phyloP scores from a whole-genome alignment of 2,113 vertebrate genomes.

The Aleadryas rufinucha region DNA sequence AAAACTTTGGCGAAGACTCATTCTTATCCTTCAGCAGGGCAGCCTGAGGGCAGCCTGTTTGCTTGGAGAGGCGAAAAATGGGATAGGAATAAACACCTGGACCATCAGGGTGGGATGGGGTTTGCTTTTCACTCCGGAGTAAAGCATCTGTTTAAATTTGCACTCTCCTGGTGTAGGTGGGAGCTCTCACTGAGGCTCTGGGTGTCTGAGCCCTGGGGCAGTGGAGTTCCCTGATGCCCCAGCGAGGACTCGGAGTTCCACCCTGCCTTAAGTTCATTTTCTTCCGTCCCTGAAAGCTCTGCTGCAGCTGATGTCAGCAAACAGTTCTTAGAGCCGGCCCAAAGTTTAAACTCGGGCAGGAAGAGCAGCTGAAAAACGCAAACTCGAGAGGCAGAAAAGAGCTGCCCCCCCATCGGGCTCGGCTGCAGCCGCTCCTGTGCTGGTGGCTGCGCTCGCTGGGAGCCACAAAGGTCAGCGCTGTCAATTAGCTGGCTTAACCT shows the following conservation, averaged over 20 bases:
- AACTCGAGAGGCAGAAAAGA: neutral
- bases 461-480: slow-evolving; percentile 49
- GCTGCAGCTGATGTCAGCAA: neutral
- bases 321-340: neutral
- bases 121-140: neutral
- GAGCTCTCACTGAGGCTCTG: neutral
- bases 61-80: neutral
- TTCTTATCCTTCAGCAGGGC: neutral
- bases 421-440: slow-evolving; percentile 41
- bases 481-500: slow-evolving; percentile 59
- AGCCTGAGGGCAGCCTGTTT: neutral
- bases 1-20: neutral
- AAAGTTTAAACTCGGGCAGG: neutral
- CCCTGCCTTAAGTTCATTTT: neutral
- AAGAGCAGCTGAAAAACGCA: neutral
- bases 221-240: neutral
- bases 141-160: neutral
- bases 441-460: neutral
- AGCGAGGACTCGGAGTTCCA: neutral
- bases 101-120: neutral
- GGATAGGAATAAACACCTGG: neutral
- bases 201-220: neutral
- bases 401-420: neutral
- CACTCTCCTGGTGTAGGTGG: neutral
- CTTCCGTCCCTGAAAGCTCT: neutral